Evolutionary conservation across 2,797 vertebrate genomes (phyloP).

Genomic region (Synanceia verrucosa): DNA sequence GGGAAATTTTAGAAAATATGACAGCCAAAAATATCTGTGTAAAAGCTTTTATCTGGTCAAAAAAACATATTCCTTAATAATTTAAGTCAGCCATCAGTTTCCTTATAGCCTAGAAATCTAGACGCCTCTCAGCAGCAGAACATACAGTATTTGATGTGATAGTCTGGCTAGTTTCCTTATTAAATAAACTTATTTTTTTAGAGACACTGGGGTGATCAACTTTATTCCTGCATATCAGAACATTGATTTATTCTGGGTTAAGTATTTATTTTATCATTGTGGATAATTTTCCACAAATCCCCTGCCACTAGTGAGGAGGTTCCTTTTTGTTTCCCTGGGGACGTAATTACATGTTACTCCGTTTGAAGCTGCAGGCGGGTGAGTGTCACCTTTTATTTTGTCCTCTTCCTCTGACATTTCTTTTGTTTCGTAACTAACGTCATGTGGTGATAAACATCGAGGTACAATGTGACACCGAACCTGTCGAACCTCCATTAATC

Average conservation of each 20-base stretch:
- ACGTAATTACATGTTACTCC: not conserved
- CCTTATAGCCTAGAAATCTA: too few species aligned
- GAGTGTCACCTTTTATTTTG: not conserved
- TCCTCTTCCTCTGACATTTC: not conserved
- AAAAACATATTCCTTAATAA: not conserved
- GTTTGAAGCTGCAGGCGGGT: not conserved
- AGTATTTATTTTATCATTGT: not conserved
- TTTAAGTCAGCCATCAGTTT: too few species aligned
- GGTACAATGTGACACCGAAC: not conserved
- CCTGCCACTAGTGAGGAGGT: fast-evolving
- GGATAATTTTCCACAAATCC: not conserved
- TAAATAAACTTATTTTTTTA: not conserved
- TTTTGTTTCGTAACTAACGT: not conserved
- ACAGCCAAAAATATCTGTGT: not conserved
- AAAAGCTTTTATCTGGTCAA: not conserved
- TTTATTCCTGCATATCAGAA: not conserved
- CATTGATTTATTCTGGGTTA: not conserved
- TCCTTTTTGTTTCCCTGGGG: not conserved
- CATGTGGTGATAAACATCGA: not conserved
- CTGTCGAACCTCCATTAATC: not conserved
- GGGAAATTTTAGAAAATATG: slow-evolving; percentile 4
- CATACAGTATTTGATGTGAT: too few species aligned
- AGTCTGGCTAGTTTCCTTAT: not conserved
- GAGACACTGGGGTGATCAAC: not conserved
- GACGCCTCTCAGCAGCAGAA: too few species aligned